phyloP scores from a whole-genome alignment of 2,797 vertebrate species.

The Esox lucius region DNA sequence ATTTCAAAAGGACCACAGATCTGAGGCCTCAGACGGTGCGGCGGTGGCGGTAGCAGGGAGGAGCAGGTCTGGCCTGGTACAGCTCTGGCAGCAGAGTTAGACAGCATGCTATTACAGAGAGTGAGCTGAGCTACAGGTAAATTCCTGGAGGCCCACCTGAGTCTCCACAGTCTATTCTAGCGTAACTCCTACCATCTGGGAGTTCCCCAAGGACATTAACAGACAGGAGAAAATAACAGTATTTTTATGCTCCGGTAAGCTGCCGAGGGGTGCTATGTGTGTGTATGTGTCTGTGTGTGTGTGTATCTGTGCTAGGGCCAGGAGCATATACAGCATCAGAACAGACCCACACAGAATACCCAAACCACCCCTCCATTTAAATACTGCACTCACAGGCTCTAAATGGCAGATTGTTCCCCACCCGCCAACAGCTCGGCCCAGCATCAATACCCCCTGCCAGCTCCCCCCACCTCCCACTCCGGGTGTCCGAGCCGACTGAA shows the following conservation, averaged over 20 bases:
- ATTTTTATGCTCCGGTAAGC: constrained; percentile 30
- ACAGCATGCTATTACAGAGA: constrained; percentile 1
- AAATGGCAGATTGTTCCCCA: constrained; percentile 14
- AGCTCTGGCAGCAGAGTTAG: constrained; percentile 3
- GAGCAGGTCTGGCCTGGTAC: not conserved
- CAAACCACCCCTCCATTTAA: constrained; percentile 4
- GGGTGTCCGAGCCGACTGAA: constrained; percentile 20
- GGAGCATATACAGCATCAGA: not conserved
- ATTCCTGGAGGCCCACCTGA: constrained; percentile 33
- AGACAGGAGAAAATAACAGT: constrained; percentile 17
- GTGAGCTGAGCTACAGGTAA: constrained; percentile 24
- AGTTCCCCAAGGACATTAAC: constrained; percentile 5
- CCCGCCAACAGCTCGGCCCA: constrained; percentile 1
- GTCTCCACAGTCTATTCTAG: constrained; percentile 18
- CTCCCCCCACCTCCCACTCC: not conserved
- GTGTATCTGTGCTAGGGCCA: not conserved
- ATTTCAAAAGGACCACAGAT: not conserved
- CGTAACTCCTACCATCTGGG: constrained; percentile 50
- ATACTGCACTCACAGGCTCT: not conserved
- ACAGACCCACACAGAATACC: constrained; percentile 1
- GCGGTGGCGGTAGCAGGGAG: not conserved
- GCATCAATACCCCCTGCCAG: constrained; percentile 1
- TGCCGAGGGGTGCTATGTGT: constrained; percentile 3
- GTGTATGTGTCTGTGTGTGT: not conserved
- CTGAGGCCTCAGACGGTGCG: not conserved